Evolutionary conservation across 2,797 vertebrate genomes (phyloP).

Genomic region (Loris lydekkerianus): DNA sequence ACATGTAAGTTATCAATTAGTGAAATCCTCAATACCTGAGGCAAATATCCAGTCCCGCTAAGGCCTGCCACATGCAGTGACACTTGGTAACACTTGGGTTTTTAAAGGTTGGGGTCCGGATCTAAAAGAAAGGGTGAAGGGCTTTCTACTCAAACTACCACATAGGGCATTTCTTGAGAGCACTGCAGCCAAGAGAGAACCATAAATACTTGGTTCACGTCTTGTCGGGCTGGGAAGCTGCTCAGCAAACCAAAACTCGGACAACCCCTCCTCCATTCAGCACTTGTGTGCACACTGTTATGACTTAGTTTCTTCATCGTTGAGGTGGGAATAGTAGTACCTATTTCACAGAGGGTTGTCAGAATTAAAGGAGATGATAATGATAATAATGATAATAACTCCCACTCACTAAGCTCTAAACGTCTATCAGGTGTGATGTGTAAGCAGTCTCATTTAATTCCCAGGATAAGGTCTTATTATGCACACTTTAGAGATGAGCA

Average conservation of each 20-base stretch:
- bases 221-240: background rate
- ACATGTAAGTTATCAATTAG: background rate
- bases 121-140: background rate
- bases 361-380: background rate
- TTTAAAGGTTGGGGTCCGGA: background rate
- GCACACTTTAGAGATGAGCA: background rate
- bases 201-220: background rate
- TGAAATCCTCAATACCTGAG: background rate
- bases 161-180: too few relatives aligned
- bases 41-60: background rate
- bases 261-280: background rate
- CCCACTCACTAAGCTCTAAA: background rate
- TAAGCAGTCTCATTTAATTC: background rate
- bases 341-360: background rate
- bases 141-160: background rate
- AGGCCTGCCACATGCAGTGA: background rate
- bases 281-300: background rate
- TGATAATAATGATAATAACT: background rate
- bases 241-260: background rate
- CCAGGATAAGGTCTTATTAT: background rate
- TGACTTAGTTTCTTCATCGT: background rate
- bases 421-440: background rate
- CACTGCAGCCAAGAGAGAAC: accelerated
- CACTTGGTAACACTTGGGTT: background rate
- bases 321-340: background rate